Evolutionary conservation across 2,797 vertebrate species (phyloP), one percentile per base, ranked within the genome.

Genomic region (Esox lucius): DNA sequence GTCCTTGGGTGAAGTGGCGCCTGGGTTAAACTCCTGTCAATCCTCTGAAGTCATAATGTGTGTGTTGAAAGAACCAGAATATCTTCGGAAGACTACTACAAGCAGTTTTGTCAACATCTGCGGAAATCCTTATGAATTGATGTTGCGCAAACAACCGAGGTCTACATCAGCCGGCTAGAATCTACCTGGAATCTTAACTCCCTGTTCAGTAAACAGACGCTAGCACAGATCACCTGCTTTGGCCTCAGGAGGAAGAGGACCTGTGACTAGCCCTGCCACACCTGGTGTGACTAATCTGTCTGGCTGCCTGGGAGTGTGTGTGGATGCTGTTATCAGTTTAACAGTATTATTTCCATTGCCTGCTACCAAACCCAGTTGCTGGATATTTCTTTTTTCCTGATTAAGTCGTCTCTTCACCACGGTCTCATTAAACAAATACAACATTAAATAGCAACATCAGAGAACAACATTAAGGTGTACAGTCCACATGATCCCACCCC

Each of bases 181-280:
- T 56, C 19, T 51, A 19, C 51, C 51, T 19, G 16, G 17, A 56
- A 9, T 56, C 51, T 70, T 33, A 67, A 71, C 68, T 24, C 65
- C 26, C 72, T 74, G 64, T 16, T 26, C 31, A 16, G 59, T 75
- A 66, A 66, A 74, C 75, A 66, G 76, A 69, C 42, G 19, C 15
- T 53, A n/a, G 53, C 51, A 85, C 85, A 89, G 49, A 80, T 78
- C 78, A 83, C 28, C 48, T 61, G 68, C 68, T 35, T 26, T n/a
- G 71, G 76, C 68, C 22, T 42, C 31, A 24, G 59, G 75, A 66
- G 56, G 74, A 75, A 66, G 76, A 65, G 56, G 80, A 71, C 66
- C 68, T 72, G 61, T n/a, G 66, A 22, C 61, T 9, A 28, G 61
- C 11, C 53, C 79, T 66, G 74, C 73, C 75, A 74, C 35, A 46